Conservation (phyloP, 2,113 vertebrate species). For the Xiphorhynchus elegans region DNA sequence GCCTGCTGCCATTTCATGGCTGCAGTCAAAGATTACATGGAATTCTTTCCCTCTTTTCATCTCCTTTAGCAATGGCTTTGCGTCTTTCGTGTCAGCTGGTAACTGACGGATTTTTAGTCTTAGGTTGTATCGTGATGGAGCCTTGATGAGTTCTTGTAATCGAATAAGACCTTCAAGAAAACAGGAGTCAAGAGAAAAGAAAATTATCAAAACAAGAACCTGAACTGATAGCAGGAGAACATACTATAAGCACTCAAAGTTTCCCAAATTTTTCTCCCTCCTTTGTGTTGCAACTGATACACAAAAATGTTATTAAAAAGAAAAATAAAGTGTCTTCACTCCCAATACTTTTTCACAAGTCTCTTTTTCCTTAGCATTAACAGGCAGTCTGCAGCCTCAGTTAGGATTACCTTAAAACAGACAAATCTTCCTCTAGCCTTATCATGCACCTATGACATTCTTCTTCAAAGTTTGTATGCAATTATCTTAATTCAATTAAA, state of each 20-base stretch:
- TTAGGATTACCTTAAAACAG: neutral
- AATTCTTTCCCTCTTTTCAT: conserved; percentile 99
- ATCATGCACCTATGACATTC: neutral
- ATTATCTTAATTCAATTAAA: conserved; percentile 22
- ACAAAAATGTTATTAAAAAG: neutral
- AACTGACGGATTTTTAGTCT: conserved; percentile 97
- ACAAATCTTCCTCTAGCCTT: neutral
- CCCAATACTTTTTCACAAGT: neutral
- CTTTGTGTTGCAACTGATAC: neutral
- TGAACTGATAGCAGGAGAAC: neutral
- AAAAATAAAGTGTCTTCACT: neutral
- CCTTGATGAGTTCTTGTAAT: conserved; percentile 98
- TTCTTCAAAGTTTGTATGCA: neutral
- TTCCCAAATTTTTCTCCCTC: neutral
- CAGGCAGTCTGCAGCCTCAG: neutral
- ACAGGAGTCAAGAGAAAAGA: neutral
- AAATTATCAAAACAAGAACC: conserved; percentile 23
- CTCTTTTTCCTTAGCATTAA: neutral
- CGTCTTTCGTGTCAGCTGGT: conserved; percentile 93
- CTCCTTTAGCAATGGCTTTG: conserved; percentile 96
- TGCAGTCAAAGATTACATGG: conserved; percentile 98
- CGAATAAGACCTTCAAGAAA: conserved; percentile 92
- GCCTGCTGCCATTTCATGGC: conserved; percentile 96
- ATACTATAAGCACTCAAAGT: neutral
- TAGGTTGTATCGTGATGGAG: conserved; percentile 96